Base-by-base conservation (phyloP, 2,888 invertebrate species). In the Drosophila paracracens region DNA sequence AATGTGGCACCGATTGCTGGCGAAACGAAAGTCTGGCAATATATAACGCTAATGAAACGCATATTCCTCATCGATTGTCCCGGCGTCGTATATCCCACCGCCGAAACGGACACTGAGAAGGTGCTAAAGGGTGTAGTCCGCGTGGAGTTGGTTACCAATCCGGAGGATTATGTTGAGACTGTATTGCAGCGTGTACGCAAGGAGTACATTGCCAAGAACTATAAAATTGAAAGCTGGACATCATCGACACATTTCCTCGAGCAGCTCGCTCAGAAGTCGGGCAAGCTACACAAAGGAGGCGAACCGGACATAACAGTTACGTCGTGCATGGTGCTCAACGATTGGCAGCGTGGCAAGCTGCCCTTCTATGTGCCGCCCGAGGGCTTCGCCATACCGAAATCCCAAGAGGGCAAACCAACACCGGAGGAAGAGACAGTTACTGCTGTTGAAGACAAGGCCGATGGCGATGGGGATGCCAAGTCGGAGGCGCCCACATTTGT, bases 51-150 rank as follows among this genome's bases (percentile, higher is more conserved):
- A 62, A 99, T 99, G 99, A 96, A 96, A 86, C 95, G 98, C 83
- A 99, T 99, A 91, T 99, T 97, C 93, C 94, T 99, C 18, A 99
- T 99, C 83, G 99, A 99, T 94, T 99, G 99, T 93, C 99, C 99
- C 4, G 99, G 99, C 40, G 97, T 99, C 63, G 99, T 99, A 7
- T 99, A 99, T 94, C 99, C 99, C 11, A 97, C 97, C 13, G 98
- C 98, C 18, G 99, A 99, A 94, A 97, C 98, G 2, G 99, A 99
- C 83, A 96, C 97, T 1, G 97, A 97, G 87, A 97, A 97, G 91
- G 98, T 99, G 43, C 94, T 99, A 3, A 99, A 99, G 94, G 99
- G 99, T 64, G 99, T 99, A 33, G 99, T 99, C 0, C 95, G 99
- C 82, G 98, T 99, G 4, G 99, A 99, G 93, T 94, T 99, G 62